Percentiles rank a stretch among this genome's conserved stretches.
These are phyloP conservation scores for Phymastichus coffea DNA, from an alignment of 1,140 invertebrate species.

Conservation along the genomic window DNA sequence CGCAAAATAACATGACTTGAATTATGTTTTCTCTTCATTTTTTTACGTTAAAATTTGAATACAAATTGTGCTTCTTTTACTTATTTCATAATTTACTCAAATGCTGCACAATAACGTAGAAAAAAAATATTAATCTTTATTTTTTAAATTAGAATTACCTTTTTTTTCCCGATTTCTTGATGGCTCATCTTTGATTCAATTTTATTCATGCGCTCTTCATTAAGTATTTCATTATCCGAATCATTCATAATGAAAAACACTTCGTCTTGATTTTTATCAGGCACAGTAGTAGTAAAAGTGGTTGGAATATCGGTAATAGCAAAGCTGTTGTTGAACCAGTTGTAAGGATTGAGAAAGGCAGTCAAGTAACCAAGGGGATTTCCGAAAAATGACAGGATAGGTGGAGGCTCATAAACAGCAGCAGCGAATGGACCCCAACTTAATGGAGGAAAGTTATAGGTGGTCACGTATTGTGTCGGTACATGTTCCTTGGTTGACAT, in stretches of 20 bases:
- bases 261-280: background rate
- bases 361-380: conserved; percentile 10
- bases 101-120: no score
- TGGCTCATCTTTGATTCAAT: background rate
- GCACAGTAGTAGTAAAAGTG: no score
- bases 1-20: no score
- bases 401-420: conserved; percentile 40
- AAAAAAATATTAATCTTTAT: no score
- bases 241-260: conserved; percentile 10
- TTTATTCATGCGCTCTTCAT: conserved; percentile 11
- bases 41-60: no score
- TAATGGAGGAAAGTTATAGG: background rate
- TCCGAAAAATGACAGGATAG: conserved; percentile 14
- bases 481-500: background rate
- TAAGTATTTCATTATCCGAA: conserved; percentile 25
- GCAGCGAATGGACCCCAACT: conserved; percentile 39
- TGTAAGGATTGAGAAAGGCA: conserved; percentile 16
- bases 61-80: no score
- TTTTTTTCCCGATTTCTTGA: background rate
- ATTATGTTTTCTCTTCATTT: no score
- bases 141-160: no score
- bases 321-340: conserved; percentile 22
- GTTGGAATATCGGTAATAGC: conserved; percentile 2
- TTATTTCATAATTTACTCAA: no score
- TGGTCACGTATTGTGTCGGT: background rate